Conservation (phyloP, 23 tunicate species). For the Ascidia mentula region DNA sequence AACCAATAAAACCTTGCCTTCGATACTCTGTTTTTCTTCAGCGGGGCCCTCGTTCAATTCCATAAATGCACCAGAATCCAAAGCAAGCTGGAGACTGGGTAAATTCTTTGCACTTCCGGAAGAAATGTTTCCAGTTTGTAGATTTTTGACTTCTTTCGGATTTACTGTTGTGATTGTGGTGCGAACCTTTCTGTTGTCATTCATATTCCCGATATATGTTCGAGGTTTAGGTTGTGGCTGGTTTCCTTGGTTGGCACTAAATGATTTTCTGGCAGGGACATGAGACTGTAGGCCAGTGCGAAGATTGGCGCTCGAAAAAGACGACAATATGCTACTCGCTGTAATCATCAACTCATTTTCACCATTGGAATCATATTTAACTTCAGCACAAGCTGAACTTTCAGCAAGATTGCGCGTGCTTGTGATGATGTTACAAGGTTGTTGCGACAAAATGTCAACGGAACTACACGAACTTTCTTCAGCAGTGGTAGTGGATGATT, state of each 20-base stretch:
- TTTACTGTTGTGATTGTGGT: not conserved
- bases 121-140: not conserved
- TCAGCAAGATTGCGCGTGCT: not conserved
- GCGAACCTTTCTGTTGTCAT: not conserved
- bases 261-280: not conserved
- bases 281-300: constrained; percentile 45
- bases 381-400: not conserved
- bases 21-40: not conserved
- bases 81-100: constrained; percentile 48
- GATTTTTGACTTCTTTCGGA: not conserved
- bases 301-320: constrained; percentile 36
- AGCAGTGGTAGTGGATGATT: constrained; percentile 72
- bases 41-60: constrained; percentile 33
- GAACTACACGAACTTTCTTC: not conserved
- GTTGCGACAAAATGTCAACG: not conserved
- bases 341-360: constrained; percentile 29
- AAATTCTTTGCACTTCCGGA: not conserved
- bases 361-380: not conserved
- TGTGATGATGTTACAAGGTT: not conserved
- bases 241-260: not conserved
- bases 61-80: constrained; percentile 52
- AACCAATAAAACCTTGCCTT: no score
- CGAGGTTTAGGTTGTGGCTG: constrained; percentile 62
- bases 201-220: not conserved
- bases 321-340: not conserved